phyloP scores from a whole-genome alignment of 1,140 invertebrate genomes.

The Meloidogyne hapla region DNA sequence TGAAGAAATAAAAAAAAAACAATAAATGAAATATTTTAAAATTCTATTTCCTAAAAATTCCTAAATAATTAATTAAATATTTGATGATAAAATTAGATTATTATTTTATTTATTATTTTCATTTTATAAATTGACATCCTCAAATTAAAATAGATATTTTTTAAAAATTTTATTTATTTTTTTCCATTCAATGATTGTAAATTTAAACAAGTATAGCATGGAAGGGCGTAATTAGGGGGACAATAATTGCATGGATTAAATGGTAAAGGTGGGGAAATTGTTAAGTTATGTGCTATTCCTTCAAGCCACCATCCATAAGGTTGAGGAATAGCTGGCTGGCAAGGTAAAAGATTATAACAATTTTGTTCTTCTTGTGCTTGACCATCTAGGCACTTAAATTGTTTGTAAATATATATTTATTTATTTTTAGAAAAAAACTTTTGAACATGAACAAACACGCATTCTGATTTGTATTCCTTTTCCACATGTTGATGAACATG shows the following conservation, averaged over 20 bases:
- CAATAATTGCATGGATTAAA: slow-evolving; percentile 20
- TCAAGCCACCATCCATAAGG: background rate
- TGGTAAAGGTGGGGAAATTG: background rate
- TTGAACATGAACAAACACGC: slow-evolving; percentile 10
- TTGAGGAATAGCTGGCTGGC: background rate
- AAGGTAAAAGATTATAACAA: slow-evolving; percentile 27
- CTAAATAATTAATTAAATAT: too few relatives aligned
- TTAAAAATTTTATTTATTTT: background rate
- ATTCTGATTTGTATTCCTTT: background rate
- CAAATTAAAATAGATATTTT: too few relatives aligned
- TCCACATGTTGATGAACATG: slow-evolving; percentile 27
- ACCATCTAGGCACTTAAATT: slow-evolving; percentile 14
- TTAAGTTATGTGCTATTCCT: background rate
- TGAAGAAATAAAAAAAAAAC: too few relatives aligned
- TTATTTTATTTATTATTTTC: too few relatives aligned
- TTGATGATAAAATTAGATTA: too few relatives aligned
- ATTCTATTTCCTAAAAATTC: too few relatives aligned
- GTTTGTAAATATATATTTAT: too few relatives aligned
- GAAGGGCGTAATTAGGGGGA: slow-evolving; percentile 10
- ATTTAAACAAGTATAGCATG: slow-evolving; percentile 27
- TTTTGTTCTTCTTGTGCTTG: slow-evolving; percentile 11
- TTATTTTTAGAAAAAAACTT: background rate
- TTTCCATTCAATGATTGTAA: background rate
- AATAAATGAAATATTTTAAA: too few relatives aligned
- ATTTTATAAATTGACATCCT: too few relatives aligned